phyloP scores from a whole-genome alignment of 2,888 invertebrate species.

The Tethea ocularis region DNA sequence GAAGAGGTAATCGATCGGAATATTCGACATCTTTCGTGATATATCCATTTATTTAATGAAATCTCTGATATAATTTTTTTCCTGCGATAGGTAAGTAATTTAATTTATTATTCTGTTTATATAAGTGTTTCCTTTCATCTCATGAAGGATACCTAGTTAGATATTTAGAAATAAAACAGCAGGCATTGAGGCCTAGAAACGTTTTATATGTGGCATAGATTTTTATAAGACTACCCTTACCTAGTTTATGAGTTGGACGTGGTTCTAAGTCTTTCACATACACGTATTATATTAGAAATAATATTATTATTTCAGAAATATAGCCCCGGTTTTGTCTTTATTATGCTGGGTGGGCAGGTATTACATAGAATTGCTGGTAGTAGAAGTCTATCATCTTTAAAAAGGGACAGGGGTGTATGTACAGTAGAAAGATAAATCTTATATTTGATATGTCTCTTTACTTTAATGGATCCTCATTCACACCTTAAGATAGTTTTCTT shows the following conservation, averaged over 20 bases:
- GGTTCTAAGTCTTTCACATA: background rate
- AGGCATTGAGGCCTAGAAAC: background rate
- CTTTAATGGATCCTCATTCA: too few relatives aligned
- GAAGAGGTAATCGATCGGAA: too few relatives aligned
- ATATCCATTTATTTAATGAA: too few relatives aligned
- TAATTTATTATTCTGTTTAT: too few relatives aligned
- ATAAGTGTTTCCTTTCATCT: too few relatives aligned
- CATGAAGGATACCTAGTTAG: too few relatives aligned
- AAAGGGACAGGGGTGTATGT: background rate
- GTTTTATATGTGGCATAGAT: background rate
- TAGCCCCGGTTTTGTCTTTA: background rate
- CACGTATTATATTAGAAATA: background rate
- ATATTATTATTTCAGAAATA: background rate
- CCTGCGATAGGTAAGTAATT: too few relatives aligned
- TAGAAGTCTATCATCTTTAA: background rate
- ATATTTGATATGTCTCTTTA: background rate
- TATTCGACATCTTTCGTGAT: too few relatives aligned
- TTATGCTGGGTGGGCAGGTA: background rate
- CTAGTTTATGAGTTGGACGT: conserved; percentile 1
- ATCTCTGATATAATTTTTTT: too few relatives aligned
- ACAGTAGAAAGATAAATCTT: background rate
- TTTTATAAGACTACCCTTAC: background rate
- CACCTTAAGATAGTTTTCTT: too few relatives aligned
- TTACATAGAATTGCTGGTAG: background rate
- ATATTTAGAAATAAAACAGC: too few relatives aligned